A percentile compares a stretch with the other conserved stretches of the same genome.
Evolutionary conservation across 1,140 invertebrate species (phyloP).

Genomic region (Amyelois transitella): DNA sequence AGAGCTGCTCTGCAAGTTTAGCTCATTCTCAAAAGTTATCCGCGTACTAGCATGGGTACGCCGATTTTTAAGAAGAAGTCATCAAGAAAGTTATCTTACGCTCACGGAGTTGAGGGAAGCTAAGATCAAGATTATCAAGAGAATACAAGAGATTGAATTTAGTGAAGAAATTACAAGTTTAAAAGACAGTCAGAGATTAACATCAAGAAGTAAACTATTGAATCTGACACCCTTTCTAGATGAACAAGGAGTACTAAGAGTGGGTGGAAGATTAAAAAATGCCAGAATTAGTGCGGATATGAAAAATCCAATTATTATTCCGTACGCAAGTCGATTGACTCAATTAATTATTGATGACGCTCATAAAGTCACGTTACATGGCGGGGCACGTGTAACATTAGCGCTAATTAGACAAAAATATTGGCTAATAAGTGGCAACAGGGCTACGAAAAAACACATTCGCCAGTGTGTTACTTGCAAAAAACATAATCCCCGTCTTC

Average conservation of each 20-base stretch:
- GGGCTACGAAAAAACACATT: constrained; percentile 1
- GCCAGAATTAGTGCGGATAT: constrained; percentile 3
- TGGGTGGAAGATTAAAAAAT: constrained; percentile 47
- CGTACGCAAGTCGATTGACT: constrained; percentile 5
- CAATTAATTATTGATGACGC: constrained; percentile 13
- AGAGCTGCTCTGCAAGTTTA: not conserved
- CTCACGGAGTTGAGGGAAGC: not conserved
- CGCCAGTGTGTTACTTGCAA: not conserved
- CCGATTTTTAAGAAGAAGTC: not conserved
- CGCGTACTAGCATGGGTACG: constrained; percentile 5
- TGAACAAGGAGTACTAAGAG: constrained; percentile 35
- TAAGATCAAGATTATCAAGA: constrained; percentile 13
- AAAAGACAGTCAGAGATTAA: constrained; percentile 7
- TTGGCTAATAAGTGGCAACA: constrained; percentile 2
- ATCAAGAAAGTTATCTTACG: not conserved
- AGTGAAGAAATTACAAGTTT: constrained; percentile 15
- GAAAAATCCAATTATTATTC: constrained; percentile 14
- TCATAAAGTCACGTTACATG: constrained; percentile 13
- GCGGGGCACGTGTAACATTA: constrained; percentile 10
- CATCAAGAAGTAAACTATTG: constrained; percentile 16
- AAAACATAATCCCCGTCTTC: not conserved
- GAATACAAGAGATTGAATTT: constrained; percentile 18
- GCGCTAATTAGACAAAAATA: constrained; percentile 2
- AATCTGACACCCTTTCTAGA: constrained; percentile 51
- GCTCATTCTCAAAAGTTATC: not conserved